Evolutionary conservation across 2,888 invertebrate species (phyloP), one percentile per base, ranked within the genome.

Genomic region (Chrysolina americana): DNA sequence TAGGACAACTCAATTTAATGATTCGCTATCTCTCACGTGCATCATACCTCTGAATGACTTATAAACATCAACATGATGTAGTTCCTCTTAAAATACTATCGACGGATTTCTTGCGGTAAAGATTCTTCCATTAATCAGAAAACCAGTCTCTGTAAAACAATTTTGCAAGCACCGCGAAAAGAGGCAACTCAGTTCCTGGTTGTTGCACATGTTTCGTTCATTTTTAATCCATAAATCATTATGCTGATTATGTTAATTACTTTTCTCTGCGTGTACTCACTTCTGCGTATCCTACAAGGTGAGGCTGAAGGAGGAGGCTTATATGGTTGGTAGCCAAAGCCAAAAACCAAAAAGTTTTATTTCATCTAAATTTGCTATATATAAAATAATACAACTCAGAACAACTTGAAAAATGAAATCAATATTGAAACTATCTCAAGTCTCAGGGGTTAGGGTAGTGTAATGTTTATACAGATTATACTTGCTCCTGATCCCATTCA

Each of bases 101-200:
- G 59, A 59, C 65, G 65, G 23, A 21, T 65, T 65, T 47, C 47
- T 50, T 50, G n/a, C 41, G 36, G 8, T 41, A 41, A 13, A 41
- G 56, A 68, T 68, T 23, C 53, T 56, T 48, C 50, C 68, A 68
- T 68, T 28, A 68, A 68, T 68, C 50, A 68, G 41, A 36, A 53
- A 53, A 53, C 41, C 68, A 53, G 21, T 41, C 28, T 53, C 41
- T 68, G 68, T 68, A 15, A 68, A 68, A 53, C 19, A 68, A 68
- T 68, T 48, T 68, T 68, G 68, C 41, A 53, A 68, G 68, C 53
- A 53, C 50, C 17, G 28, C 53, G 11, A 41, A 66, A 59, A 59
- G 59, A 41, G 21, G 56, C 68, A 68, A 17, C 21, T 10, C 53
- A 68, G 53, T 68, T 68, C 68, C 68, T 36, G 68, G 68, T 68